Evolutionary conservation across 2,113 vertebrate genomes (phyloP).

Genomic region (Labeo rohita): DNA sequence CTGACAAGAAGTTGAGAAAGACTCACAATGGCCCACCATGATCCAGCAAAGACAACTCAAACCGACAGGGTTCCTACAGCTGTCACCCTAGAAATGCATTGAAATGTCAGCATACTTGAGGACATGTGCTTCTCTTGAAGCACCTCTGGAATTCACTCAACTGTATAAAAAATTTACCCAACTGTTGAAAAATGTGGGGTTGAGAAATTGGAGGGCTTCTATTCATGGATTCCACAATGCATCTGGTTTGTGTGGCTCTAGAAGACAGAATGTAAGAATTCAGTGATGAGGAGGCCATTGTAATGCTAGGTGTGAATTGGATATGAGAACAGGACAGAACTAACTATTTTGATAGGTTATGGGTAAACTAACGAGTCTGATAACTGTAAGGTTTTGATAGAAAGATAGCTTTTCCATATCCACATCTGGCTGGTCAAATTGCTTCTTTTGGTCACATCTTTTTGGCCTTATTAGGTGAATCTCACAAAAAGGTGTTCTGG

Average conservation of each 20-base stretch:
- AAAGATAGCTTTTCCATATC: background rate
- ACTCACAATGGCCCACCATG: conserved; percentile 52
- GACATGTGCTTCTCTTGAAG: conserved; percentile 14
- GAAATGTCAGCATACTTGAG: conserved; percentile 4
- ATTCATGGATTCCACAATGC: conserved; percentile 37
- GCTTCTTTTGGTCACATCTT: background rate
- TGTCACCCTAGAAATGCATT: conserved; percentile 28
- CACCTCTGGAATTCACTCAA: conserved; percentile 61
- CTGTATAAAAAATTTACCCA: conserved; percentile 59
- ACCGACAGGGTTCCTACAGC: background rate
- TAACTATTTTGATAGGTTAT: background rate
- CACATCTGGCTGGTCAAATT: background rate
- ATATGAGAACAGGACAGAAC: background rate
- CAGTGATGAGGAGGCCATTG: background rate
- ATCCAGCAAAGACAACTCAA: conserved; percentile 42
- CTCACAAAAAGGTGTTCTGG: background rate
- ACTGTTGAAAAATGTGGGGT: conserved; percentile 34
- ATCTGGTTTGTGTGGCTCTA: conserved; percentile 55
- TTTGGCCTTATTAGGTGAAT: background rate
- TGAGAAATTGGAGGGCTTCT: conserved; percentile 41
- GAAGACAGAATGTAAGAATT: conserved; percentile 25
- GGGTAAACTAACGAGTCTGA: background rate
- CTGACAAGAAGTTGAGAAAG: conserved; percentile 12
- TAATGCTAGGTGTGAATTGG: background rate
- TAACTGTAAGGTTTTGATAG: background rate